Conservation (phyloP, 2,888 invertebrate genomes). For the Yponomeuta cagnagella region DNA sequence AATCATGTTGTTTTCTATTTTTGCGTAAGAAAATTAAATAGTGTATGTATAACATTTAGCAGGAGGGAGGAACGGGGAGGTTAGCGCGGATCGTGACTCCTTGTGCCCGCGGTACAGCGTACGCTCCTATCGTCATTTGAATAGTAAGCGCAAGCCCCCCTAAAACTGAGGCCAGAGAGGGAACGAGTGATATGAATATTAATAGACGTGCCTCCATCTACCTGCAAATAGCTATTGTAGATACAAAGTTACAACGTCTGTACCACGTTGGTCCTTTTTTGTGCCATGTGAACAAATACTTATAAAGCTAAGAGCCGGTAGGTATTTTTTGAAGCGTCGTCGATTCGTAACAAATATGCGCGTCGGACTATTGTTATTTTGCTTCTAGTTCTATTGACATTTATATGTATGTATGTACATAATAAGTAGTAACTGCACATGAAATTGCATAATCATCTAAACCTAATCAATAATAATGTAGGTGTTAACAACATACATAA, state of each 20-base stretch:
- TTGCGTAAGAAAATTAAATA: not conserved
- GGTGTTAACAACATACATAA: conserved; percentile 6
- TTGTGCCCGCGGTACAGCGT: conserved; percentile 1
- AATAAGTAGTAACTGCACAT: too few relatives aligned
- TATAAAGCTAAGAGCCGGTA: not conserved
- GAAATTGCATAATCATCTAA: not conserved
- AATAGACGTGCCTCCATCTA: conserved; percentile 52
- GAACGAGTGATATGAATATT: conserved; percentile 62
- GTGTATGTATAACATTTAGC: too few relatives aligned
- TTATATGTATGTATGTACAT: too few relatives aligned
- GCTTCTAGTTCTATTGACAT: not conserved
- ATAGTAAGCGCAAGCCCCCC: conserved; percentile 34
- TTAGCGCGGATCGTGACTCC: not conserved
- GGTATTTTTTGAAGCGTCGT: not conserved
- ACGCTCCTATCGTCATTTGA: conserved; percentile 34
- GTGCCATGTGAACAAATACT: not conserved
- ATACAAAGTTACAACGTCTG: not conserved
- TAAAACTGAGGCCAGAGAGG: conserved; percentile 37
- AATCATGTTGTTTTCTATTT: not conserved
- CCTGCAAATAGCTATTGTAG: conserved; percentile 25
- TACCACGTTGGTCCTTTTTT: not conserved
- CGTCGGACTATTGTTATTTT: not conserved
- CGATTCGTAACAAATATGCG: not conserved
- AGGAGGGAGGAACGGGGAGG: not conserved
- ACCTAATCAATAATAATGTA: not conserved